A percentile compares a stretch with the other conserved stretches of the same genome.
Evolutionary conservation across 2,797 vertebrate genomes (phyloP).

Genomic region (Phalanger gymnotis): DNA sequence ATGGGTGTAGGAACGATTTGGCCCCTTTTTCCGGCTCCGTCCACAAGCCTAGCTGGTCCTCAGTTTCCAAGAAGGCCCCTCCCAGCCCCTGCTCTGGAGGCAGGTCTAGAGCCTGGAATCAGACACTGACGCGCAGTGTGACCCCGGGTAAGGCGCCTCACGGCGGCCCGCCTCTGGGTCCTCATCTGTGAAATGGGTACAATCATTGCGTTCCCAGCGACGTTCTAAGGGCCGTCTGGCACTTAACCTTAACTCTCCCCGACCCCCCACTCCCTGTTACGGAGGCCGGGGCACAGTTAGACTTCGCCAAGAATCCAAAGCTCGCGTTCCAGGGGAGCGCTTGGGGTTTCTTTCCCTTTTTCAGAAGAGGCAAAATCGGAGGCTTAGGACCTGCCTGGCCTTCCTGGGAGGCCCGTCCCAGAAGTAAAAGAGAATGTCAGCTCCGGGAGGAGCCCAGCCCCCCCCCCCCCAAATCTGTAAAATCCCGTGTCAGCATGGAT

Average conservation of each 20-base stretch:
- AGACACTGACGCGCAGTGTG: too few species aligned
- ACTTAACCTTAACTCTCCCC: too few species aligned
- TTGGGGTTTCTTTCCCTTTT: background rate
- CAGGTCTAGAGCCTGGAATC: too few species aligned
- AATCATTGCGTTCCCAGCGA: too few species aligned
- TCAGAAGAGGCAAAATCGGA: background rate
- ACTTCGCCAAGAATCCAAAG: background rate
- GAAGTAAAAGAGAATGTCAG: background rate
- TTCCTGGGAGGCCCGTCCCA: background rate
- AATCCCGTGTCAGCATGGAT: too few species aligned
- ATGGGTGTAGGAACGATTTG: background rate
- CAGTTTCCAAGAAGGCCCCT: background rate
- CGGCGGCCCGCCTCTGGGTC: background rate
- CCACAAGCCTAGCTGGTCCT: too few species aligned
- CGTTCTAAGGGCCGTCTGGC: too few species aligned
- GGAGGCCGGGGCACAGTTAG: background rate
- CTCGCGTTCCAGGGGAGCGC: background rate
- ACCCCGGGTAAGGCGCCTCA: too few species aligned
- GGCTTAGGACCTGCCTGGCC: background rate
- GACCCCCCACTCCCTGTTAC: too few species aligned
- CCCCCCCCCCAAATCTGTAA: too few species aligned
- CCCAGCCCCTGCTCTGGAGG: background rate
- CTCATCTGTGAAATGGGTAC: background rate
- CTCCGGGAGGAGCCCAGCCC: too few species aligned
- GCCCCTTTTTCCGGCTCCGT: background rate